phyloP scores from a whole-genome alignment of 1,140 invertebrate genomes.

The Diabrotica virgifera region DNA sequence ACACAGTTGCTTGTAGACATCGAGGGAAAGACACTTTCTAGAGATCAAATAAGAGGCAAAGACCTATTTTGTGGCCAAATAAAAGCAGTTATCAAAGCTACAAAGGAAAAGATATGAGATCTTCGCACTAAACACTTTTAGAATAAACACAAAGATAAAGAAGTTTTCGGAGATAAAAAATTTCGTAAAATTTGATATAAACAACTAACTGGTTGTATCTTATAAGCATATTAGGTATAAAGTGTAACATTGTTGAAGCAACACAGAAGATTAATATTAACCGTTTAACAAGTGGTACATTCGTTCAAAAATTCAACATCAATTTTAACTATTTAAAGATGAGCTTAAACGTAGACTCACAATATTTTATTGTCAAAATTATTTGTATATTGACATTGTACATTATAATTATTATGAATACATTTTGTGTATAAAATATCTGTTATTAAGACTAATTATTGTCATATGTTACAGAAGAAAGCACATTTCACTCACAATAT shows the following conservation, averaged over 20 bases:
- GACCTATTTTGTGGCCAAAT: too few relatives aligned
- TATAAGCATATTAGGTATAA: not conserved
- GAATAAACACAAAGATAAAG: too few relatives aligned
- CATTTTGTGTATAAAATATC: not conserved
- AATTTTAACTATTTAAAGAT: not conserved
- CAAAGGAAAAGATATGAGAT: too few relatives aligned
- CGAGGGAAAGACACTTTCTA: too few relatives aligned
- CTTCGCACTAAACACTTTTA: too few relatives aligned
- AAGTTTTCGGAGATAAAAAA: too few relatives aligned
- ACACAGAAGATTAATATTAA: not conserved
- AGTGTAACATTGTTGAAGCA: not conserved
- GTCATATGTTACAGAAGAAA: conserved; percentile 17
- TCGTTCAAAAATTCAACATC: not conserved
- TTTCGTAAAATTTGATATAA: too few relatives aligned
- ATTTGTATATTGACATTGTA: not conserved
- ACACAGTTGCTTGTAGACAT: too few relatives aligned
- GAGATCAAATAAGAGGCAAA: too few relatives aligned
- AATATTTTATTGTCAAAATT: not conserved
- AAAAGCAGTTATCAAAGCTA: too few relatives aligned
- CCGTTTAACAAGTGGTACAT: not conserved
- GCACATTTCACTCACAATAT: conserved; percentile 5
- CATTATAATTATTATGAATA: not conserved
- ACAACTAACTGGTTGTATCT: too few relatives aligned
- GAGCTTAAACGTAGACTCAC: not conserved
- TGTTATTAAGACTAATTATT: conserved; percentile 7